phyloP scores from a whole-genome alignment of 2,797 vertebrate genomes.

The Heteromormyrus szaboi region DNA sequence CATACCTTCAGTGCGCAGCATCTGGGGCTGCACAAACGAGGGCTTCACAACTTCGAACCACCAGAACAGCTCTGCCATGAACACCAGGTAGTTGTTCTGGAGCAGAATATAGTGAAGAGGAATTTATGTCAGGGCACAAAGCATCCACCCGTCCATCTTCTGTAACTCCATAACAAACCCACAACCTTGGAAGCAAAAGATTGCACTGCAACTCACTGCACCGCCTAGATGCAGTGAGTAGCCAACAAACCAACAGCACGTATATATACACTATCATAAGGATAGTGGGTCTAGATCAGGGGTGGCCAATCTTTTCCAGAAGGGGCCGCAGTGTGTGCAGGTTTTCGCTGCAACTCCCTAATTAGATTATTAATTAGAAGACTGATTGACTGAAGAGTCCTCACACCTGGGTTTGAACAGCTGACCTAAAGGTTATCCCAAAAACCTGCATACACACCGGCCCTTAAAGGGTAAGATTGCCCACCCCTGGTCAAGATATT shows the following conservation, averaged over 20 bases:
- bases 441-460: neutral
- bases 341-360: neutral
- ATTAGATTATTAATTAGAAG: neutral
- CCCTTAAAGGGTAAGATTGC: neutral
- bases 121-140: constrained; percentile 16
- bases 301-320: neutral
- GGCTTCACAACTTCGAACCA: constrained; percentile 99
- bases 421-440: neutral
- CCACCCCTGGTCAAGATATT: neutral
- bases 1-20: constrained; percentile 63
- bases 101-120: constrained; percentile 30
- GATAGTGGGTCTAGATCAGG: neutral
- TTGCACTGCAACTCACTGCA: neutral
- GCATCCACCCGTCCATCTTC: neutral
- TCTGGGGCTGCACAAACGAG: constrained; percentile 84
- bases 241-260: neutral
- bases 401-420: neutral
- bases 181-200: neutral
- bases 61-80: constrained; percentile 99
- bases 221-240: neutral
- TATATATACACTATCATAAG: neutral
- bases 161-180: neutral
- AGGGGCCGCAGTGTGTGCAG: neutral
- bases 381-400: neutral
- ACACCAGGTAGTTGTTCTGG: constrained; percentile 96